Evolutionary conservation across 2,888 invertebrate species (phyloP), one percentile per base, ranked within the genome.

Genomic region (Galerucella pusilla): DNA sequence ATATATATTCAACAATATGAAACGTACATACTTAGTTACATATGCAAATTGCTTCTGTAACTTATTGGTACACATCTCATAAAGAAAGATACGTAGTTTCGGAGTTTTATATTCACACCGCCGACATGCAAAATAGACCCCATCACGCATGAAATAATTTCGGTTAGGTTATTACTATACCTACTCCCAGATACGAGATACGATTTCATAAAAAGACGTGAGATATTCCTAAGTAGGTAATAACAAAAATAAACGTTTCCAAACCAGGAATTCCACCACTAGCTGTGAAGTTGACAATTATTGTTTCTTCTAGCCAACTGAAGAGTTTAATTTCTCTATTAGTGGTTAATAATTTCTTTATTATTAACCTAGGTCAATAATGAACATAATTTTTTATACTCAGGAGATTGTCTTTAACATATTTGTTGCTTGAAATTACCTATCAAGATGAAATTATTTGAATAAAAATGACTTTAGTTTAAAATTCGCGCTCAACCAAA

Each of bases 11-110:
- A 46, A 49, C 68, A 71, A 71, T 75, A 71, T 71, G 75, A 75
- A 75, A 75, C 35, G 71, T 68, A 73, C 76, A 76, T 78, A 73
- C 76, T 75, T 79, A 85, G 86, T 87, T 87, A 87, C 86, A 85
- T 87, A 87, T 87, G 87, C 87, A 87, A 87, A 87, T 87, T 87
- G 87, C 85, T 85, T 85, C 83, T 83, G 85, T 85, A 86, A 87
- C 86, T 87, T 86, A 86, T 87, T 86, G 86, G 86, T 86, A 82
- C 80, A 83, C 83, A 83, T 84, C 83, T 83, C 84, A 81, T 85
- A 78, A 77, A 75, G 78, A 73, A 77, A 85, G 84, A 84, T 75
- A 74, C 74, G 78, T 74, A 73, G 81, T 77, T 73, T 72, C 72
- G 59, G 68, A 67, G 68, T 70, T 79, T 78, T 77, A 78, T 77